phyloP scores from a whole-genome alignment of 2,888 invertebrate species.

The Dione juno region DNA sequence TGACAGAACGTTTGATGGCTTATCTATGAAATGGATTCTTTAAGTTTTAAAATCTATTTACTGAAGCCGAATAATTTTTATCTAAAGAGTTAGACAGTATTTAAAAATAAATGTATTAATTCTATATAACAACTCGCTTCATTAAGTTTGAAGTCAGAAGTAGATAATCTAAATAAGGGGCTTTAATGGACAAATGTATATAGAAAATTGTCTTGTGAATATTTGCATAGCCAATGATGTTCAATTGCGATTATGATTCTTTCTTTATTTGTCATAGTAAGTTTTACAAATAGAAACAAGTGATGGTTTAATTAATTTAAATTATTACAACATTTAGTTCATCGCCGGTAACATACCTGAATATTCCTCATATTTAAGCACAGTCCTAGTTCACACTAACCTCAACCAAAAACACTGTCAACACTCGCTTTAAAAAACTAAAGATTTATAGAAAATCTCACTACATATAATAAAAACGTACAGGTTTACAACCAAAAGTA shows the following conservation, averaged over 20 bases:
- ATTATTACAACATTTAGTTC: not conserved
- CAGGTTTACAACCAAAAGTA: constrained; percentile 58
- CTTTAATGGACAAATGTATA: not conserved
- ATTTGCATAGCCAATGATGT: not conserved
- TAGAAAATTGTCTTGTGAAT: too few species aligned
- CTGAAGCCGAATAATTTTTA: not conserved
- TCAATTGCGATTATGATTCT: not conserved
- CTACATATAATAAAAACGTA: constrained; percentile 44
- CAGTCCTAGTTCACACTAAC: not conserved
- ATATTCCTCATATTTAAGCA: not conserved
- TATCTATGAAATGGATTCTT: constrained; percentile 7
- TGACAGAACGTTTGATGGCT: constrained; percentile 9
- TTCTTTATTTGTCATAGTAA: not conserved
- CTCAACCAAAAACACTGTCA: not conserved
- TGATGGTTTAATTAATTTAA: not conserved
- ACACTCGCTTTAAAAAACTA: constrained; percentile 8
- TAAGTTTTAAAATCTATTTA: constrained; percentile 10
- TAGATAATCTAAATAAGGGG: not conserved
- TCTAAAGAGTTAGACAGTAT: not conserved
- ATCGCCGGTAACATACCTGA: not conserved
- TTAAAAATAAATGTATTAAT: not conserved
- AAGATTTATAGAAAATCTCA: constrained; percentile 1
- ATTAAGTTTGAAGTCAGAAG: not conserved
- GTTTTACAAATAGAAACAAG: not conserved
- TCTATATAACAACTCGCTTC: not conserved